Evolutionary conservation across 2,888 invertebrate genomes (phyloP).

Genomic region (Teleogryllus oceanicus): DNA sequence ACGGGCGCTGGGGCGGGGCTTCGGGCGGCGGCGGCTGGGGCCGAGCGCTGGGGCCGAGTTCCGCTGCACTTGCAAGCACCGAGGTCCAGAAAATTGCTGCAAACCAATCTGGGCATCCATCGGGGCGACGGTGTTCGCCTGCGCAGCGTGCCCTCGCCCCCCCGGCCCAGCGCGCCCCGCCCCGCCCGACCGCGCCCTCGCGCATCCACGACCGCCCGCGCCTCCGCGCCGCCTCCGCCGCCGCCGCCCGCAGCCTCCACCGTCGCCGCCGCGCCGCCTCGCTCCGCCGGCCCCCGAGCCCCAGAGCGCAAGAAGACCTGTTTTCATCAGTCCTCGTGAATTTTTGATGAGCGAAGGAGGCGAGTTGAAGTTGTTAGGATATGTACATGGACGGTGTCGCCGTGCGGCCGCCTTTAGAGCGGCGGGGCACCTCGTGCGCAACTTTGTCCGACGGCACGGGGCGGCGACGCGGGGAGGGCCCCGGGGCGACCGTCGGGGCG

Average conservation of each 20-base stretch:
- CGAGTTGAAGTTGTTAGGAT: conserved; percentile 35
- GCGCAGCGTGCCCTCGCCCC: neutral
- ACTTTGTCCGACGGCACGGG: conserved; percentile 29
- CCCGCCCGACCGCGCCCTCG: too few species aligned
- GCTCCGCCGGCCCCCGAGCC: neutral
- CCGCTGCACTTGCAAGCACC: neutral
- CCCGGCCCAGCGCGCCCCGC: too few species aligned
- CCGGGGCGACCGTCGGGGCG: conserved; percentile 18
- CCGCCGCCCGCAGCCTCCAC: neutral
- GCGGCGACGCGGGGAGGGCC: neutral
- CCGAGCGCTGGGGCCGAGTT: neutral
- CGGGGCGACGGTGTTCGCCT: conserved; percentile 29
- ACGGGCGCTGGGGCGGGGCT: neutral
- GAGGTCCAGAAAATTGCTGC: conserved; percentile 36
- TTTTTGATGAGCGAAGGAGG: conserved; percentile 39
- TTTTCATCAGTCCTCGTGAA: conserved; percentile 40
- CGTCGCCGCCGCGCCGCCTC: neutral
- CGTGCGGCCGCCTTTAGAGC: conserved; percentile 18
- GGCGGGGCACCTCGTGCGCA: conserved; percentile 25
- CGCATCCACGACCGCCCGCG: too few species aligned
- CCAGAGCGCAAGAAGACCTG: conserved; percentile 36
- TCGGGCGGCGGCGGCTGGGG: neutral
- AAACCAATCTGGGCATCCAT: conserved; percentile 38
- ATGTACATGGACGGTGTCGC: conserved; percentile 20
- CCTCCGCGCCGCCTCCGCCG: neutral